These are phyloP conservation scores for Peromyscus melanophrys DNA, from an alignment of 2,797 vertebrate species.

Conservation along the genomic window DNA sequence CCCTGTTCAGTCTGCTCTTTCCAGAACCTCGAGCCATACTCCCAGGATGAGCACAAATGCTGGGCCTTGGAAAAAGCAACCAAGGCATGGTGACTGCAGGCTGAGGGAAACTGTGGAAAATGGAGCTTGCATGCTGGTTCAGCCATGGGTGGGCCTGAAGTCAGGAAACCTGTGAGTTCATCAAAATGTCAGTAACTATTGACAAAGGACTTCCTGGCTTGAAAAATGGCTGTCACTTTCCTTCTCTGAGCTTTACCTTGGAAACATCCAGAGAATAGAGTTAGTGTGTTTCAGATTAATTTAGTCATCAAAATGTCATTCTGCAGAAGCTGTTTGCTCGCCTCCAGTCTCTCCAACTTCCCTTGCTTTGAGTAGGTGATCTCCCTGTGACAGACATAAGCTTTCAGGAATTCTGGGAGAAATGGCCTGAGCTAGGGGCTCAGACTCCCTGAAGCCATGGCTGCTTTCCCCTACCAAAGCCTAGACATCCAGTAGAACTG, in stretches of 20 bases:
- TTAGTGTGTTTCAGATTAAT: slow-evolving; percentile 50
- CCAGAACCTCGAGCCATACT: accelerated
- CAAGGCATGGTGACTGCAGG: too few species aligned
- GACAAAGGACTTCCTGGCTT: slow-evolving; percentile 36
- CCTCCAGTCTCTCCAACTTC: not conserved
- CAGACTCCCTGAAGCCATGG: not conserved
- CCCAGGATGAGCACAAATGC: not conserved
- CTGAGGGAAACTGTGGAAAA: not conserved
- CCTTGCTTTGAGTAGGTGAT: slow-evolving; percentile 28
- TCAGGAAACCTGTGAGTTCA: not conserved
- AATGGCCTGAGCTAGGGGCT: not conserved
- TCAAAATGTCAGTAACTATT: slow-evolving; percentile 9
- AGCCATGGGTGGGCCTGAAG: not conserved
- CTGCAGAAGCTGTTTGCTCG: slow-evolving; percentile 60
- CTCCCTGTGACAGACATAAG: slow-evolving; percentile 8
- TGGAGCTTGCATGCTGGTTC: not conserved
- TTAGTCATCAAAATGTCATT: slow-evolving; percentile 71
- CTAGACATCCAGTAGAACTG: not conserved
- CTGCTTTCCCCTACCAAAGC: not conserved
- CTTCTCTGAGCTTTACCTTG: slow-evolving; percentile 49
- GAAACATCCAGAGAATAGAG: slow-evolving; percentile 58
- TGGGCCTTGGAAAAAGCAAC: not conserved
- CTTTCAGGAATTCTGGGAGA: not conserved
- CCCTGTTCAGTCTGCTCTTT: not conserved
- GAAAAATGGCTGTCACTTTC: slow-evolving; percentile 55